Base-by-base conservation (phyloP, 1,140 invertebrate species). In the Aphelinus atriplicis region DNA sequence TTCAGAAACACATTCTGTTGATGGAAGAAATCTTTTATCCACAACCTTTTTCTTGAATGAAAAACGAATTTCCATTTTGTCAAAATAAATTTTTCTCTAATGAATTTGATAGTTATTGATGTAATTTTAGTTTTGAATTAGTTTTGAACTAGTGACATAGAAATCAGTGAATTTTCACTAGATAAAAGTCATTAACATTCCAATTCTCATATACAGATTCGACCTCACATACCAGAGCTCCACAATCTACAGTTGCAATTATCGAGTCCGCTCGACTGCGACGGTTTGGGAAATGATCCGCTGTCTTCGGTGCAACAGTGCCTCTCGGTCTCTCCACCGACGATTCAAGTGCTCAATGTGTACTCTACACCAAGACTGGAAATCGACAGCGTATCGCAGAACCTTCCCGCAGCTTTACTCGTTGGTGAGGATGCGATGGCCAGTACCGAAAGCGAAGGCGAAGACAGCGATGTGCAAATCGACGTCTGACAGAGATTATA, bases 171-270 rank as follows among this genome's bases (percentile, higher is more conserved):
- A 26, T 26, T 26, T 7, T 48, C 42, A 50, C 43, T 55, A 56
- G 55, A 7, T 47, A 63, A 53, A 45, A 55, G 26, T 61, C 7
- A n/a, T 55, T 46, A 46, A 45, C 6, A 57, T 56, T 51, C 58
- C 5, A 2, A 26, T 26, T 26, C 26, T 26, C 26, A 26, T 70
- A 89, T 90, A 71, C 78, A 92, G 91, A 90, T 92, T 62, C 86
- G 92, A 70, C 91, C 91, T 45, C 91, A 92, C 69, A 91, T 90
- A 84, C 91, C 91, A 71, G 90, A 92, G 83, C 80, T 92, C 64
- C 87, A 87, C 67, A 88, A 87, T 81, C 81, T 87, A 61, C 87
- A 88, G 76, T 76, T 88, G n/a, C 87, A 87, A 74, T 58, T 87
- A 46, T 83, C 84, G 46, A 84, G 83, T 71, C 82, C 86, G 6